Evolutionary conservation across 2,888 invertebrate genomes (phyloP), one percentile per base, ranked within the genome.

Genomic region (Erynnis tages): DNA sequence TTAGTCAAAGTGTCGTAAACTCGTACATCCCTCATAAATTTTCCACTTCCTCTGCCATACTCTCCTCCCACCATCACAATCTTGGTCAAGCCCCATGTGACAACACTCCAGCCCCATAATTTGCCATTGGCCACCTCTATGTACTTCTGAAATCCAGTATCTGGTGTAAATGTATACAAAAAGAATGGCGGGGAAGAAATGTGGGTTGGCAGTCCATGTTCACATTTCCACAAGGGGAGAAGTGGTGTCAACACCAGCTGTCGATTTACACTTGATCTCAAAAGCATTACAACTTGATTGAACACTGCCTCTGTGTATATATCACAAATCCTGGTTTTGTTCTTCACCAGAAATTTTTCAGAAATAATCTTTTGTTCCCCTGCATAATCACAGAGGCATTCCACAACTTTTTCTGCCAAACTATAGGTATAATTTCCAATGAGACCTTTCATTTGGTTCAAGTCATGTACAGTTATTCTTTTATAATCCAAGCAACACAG

Each of bases 41-140:
- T 50, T 0, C 87, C 86, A 1, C 77, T 77, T 0, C 88, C 88
- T 58, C 79, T 66, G 0, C 82, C 83, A 63, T 70, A 65, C 55
- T 89, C 88, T 2, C 89, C 89, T 38, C 87, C 72, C 2, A 81
- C 82, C 16, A 84, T 62, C 0, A 87, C 74, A 13, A 88, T 54
- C 55, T 73, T 84, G 3, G 73, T 75, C 5, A 71, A 60, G 2
- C 83, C 81, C 84, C 85, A 88, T 1, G 72, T 60, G 0, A 71
- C 64, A n/a, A 83, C 59, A 63, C 68, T 82, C 86, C 86, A 88
- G 1, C 89, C 89, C 89, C 89, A 89, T 27, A 86, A 60, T 49
- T 71, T 67, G 23, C 72, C 77, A n/a, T 83, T 79, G 2, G 74
- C 72, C 1, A 87, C 72, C 59, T 85, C 79, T 25, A 87, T 49